Percentiles rank a stretch among this genome's conserved stretches.
These are phyloP conservation scores for Etheostoma nigrum DNA, from an alignment of 2,797 vertebrate genomes.

Conservation along the genomic window DNA sequence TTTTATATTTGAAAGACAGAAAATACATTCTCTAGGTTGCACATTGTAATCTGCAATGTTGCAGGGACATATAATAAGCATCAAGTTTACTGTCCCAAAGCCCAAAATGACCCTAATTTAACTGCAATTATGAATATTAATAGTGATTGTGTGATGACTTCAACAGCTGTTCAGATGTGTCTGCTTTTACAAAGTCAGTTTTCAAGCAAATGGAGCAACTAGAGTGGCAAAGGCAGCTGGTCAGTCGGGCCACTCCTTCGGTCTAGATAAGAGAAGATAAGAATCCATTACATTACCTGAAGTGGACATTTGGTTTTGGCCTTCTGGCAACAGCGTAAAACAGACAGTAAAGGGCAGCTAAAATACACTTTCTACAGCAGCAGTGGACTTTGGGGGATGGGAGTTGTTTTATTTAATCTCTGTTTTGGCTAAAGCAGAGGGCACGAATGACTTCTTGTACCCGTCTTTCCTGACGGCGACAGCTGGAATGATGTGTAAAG, in stretches of 20 bases:
- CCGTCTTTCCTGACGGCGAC: too few species aligned
- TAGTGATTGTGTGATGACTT: background rate
- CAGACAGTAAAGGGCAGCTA: too few species aligned
- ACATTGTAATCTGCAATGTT: background rate
- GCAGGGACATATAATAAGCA: background rate
- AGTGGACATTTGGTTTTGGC: too few species aligned
- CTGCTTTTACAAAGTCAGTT: background rate
- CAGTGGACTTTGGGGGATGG: too few species aligned
- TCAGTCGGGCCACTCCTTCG: background rate
- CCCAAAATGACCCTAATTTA: constrained; percentile 12
- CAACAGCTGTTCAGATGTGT: background rate
- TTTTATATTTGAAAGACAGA: background rate
- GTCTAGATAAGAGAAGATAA: background rate
- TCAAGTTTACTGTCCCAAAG: background rate
- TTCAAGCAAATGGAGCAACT: background rate
- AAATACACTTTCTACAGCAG: too few species aligned
- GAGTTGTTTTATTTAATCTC: too few species aligned
- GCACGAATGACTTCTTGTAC: too few species aligned
- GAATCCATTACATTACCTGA: too few species aligned
- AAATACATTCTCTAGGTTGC: background rate
- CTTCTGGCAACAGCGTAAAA: too few species aligned
- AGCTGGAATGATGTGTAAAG: too few species aligned
- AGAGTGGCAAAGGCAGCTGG: background rate
- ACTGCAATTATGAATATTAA: constrained; percentile 4
- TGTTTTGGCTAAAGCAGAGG: too few species aligned